A percentile compares a stretch with the other conserved stretches of the same genome.
phyloP scores from a whole-genome alignment of 2,113 vertebrate genomes.

The Balaeniceps rex region DNA sequence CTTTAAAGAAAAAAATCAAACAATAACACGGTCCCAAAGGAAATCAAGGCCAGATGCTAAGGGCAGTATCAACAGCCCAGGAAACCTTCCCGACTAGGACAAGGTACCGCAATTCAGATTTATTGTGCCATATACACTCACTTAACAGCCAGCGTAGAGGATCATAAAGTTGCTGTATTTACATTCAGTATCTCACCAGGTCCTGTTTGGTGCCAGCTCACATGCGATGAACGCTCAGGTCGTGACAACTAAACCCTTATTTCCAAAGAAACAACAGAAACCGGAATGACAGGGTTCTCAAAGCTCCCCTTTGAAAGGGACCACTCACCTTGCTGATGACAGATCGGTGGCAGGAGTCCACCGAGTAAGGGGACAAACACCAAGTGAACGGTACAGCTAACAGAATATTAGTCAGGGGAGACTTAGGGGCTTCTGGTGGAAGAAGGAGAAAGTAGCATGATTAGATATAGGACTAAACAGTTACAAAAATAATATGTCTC shows the following conservation, averaged over 20 bases:
- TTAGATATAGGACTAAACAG: background rate
- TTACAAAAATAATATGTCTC: background rate
- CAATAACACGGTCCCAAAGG: background rate
- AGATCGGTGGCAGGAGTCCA: background rate
- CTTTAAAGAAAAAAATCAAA: background rate
- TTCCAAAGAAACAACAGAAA: background rate
- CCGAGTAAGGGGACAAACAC: background rate
- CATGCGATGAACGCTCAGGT: background rate
- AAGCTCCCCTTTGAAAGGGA: background rate
- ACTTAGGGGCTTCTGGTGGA: background rate
- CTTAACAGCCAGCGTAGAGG: background rate
- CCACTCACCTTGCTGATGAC: background rate
- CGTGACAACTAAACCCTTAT: background rate
- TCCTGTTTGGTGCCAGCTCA: background rate
- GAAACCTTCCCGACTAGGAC: background rate
- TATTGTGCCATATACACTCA: background rate
- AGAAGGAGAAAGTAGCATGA: background rate
- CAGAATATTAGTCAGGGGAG: background rate
- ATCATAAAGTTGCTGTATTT: background rate
- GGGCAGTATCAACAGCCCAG: background rate
- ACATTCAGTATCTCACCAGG: background rate
- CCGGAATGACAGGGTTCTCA: background rate
- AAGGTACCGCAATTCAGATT: background rate
- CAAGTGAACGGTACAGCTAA: background rate
- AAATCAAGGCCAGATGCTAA: background rate